These are phyloP conservation scores for Limosa lapponica DNA, from an alignment of 2,797 vertebrate genomes.

Conservation along the genomic window DNA sequence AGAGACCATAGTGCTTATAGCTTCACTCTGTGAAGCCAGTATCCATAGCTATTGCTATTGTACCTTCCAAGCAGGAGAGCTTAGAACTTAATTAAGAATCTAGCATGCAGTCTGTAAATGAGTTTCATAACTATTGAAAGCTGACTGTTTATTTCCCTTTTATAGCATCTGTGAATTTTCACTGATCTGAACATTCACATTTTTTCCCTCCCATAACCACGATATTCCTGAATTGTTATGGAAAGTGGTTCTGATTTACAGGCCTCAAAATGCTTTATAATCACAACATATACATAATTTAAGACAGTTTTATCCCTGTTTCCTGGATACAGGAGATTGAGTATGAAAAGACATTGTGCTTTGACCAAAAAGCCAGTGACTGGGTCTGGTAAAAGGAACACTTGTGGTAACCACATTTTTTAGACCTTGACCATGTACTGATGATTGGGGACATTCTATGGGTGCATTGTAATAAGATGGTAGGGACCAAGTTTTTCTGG, in stretches of 20 bases:
- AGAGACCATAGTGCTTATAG: not conserved
- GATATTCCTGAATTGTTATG: not conserved
- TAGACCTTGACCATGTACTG: not conserved
- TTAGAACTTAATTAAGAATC: not conserved
- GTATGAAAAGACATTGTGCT: not conserved
- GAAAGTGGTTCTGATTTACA: not conserved
- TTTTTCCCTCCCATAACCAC: not conserved
- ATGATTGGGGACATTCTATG: not conserved
- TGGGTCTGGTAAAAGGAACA: not conserved
- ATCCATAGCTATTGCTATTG: not conserved
- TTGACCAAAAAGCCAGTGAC: not conserved
- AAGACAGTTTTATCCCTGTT: not conserved
- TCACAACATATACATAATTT: not conserved
- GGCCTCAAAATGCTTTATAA: not conserved
- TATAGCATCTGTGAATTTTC: not conserved
- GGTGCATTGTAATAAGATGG: not conserved
- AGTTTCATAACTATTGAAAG: not conserved
- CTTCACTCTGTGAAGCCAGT: not conserved
- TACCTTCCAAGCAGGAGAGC: not conserved
- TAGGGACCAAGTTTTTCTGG: not conserved
- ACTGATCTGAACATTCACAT: not conserved
- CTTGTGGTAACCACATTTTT: not conserved
- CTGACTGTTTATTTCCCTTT: not conserved
- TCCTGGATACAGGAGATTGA: not conserved
- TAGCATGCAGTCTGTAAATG: not conserved